Evolutionary conservation across 2,113 vertebrate genomes (phyloP), one percentile per base, ranked within the genome.

Genomic region (Lampris megalopsis): DNA sequence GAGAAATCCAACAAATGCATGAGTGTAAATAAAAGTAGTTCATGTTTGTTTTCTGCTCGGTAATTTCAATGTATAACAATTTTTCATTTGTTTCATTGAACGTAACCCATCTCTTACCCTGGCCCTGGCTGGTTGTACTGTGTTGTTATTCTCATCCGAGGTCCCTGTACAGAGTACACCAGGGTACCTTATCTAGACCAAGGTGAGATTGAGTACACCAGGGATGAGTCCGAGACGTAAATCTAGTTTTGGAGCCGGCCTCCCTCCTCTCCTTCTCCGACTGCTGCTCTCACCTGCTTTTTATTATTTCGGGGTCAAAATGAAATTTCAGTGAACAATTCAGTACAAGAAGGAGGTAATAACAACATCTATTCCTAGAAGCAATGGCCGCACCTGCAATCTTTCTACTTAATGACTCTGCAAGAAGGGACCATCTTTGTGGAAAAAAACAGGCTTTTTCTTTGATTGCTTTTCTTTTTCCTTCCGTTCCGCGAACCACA

Each of bases 271-370:
- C 50, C 40, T 7, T 68, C 57, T 54, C 5, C 69, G 47, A 35
- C 70, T 77, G 64, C 41, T 1, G 7, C 74, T 81, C 56, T 45
- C 68, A 52, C 73, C 63, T 56, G 10, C 43, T 84, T 84, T 82
- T 75, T 58, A 81, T 78, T 75, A 86, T 89, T 66, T 50, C 63
- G 3, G 68, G 80, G 68, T 77, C 81, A 79, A 86, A 90, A 90
- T 89, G 65, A 87, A 81, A 90, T 91, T 92, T 84, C 71, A 89
- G 70, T 70, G 63, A 90, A 84, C 65, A 74, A 62, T 84, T 77
- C 3, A 43, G 79, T 73, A 84, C 72, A 75, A 80, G 77, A 75
- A 77, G 35, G 56, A 47, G 49, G 64, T 59, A 85, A 88, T 85
- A 80, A 85, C 53, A 50, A 54, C 85, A 85, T 84, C 50, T 50